A percentile compares a stretch with the other conserved stretches of the same genome.
These are phyloP conservation scores for Felis chaus DNA, from an alignment of 2,113 vertebrate species.

Conservation along the genomic window DNA sequence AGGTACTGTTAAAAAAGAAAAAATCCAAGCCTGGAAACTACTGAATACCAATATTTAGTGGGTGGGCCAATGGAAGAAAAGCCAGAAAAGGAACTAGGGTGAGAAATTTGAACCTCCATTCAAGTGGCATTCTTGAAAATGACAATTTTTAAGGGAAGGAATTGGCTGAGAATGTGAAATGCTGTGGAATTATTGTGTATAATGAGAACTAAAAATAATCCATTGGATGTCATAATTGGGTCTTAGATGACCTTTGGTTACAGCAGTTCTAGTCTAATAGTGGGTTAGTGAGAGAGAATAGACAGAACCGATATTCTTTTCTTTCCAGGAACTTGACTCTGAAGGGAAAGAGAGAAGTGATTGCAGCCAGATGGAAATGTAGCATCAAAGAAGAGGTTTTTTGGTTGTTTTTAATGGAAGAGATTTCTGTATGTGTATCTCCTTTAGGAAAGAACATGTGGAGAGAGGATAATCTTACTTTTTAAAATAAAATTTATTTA, in stretches of 20 bases:
- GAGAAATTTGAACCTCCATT: neutral
- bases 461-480: neutral
- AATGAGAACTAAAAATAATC: neutral
- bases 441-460: neutral
- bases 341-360: neutral
- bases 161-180: neutral
- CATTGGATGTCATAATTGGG: neutral
- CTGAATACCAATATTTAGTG: neutral
- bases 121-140: neutral
- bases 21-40: neutral
- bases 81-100: neutral
- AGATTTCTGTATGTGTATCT: neutral
- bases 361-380: neutral
- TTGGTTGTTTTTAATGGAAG: neutral
- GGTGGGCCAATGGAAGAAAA: neutral
- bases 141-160: neutral
- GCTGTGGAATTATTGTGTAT: neutral
- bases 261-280: neutral
- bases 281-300: neutral
- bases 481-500: neutral
- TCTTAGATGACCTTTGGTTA: neutral
- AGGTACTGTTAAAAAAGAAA: neutral
- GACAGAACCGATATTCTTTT: neutral
- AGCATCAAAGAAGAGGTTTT: neutral
- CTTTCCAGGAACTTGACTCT: neutral